Evolutionary conservation across 2,797 vertebrate genomes (phyloP).

Genomic region (Leucoraja ocellata): DNA sequence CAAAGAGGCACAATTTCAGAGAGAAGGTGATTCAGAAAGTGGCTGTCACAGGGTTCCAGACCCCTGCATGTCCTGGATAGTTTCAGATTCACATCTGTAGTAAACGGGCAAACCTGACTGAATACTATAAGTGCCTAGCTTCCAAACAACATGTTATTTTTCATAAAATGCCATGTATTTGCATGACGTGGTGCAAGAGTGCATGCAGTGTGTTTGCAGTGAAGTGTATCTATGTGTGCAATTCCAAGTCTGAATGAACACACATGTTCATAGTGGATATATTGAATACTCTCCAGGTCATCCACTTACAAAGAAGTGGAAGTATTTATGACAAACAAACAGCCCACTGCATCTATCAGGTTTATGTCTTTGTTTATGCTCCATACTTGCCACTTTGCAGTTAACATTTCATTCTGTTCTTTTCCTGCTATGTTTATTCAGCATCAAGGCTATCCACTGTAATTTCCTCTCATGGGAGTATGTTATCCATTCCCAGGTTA

Average conservation of each 20-base stretch:
- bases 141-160: too few species aligned
- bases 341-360: neutral
- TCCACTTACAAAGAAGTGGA: neutral
- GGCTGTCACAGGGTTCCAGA: too few species aligned
- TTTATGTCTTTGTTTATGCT: neutral
- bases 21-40: too few species aligned
- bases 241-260: too few species aligned
- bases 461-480: too few species aligned
- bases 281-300: neutral
- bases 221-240: too few species aligned
- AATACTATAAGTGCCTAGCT: too few species aligned
- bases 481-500: neutral
- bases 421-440: neutral
- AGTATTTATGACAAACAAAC: neutral
- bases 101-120: too few species aligned
- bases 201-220: neutral
- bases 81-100: too few species aligned
- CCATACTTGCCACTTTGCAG: neutral
- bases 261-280: neutral
- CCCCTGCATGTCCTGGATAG: too few species aligned
- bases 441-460: neutral
- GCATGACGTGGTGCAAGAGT: neutral
- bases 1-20: too few species aligned
- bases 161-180: neutral
- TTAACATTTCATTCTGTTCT: neutral